Base-by-base conservation (phyloP, 2,113 vertebrate genomes). In the Prinia subflava region DNA sequence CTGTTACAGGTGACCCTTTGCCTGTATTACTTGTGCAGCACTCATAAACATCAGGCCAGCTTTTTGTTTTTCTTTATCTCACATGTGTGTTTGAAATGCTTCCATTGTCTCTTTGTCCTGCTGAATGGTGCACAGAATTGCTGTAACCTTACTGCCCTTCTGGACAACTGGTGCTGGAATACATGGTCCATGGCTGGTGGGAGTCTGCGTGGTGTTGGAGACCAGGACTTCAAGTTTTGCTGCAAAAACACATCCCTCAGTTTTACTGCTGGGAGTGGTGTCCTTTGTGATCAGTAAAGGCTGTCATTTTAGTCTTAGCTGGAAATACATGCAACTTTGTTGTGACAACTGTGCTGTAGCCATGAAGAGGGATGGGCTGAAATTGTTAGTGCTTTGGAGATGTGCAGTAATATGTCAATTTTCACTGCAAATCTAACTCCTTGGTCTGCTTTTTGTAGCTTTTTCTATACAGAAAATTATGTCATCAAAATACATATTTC, bases 81-180 rank as follows among this genome's bases (percentile, higher is more conserved):
- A 44, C 3, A 0, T n/a, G 6, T 37, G 11, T 63, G 16, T 55
- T 68, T 89, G 57, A 73, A 86, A n/a, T 46, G 21, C 0, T 1
- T 37, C 28, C 52, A 5, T 47, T 22, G 42, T 42, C 49, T 64
- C 17, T 50, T 62, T 65, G 56, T 56, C 41, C 16, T 80, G 35
- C 44, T 76, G 41, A 21, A 44, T 42, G 30, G 19, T 47, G 14
- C 15, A 1, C 2, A 1, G 27, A 21, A n/a, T 63, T 0, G 0
- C 28, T 49, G 31, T 37, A 42, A 23, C 10, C 3, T 49, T 42
- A 25, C 4, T 41, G 63, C 49, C 0, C 1, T 90, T 79, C n/a
- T 63, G n/a, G 39, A 11, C 39, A 39, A 39, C 22, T 19, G 15
- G 19, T 65, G 68, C n/a, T 77, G 46, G 30, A 33, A 39, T 73